These are phyloP conservation scores for Temnothorax longispinosus DNA, from an alignment of 1,140 invertebrate genomes.

Conservation along the genomic window DNA sequence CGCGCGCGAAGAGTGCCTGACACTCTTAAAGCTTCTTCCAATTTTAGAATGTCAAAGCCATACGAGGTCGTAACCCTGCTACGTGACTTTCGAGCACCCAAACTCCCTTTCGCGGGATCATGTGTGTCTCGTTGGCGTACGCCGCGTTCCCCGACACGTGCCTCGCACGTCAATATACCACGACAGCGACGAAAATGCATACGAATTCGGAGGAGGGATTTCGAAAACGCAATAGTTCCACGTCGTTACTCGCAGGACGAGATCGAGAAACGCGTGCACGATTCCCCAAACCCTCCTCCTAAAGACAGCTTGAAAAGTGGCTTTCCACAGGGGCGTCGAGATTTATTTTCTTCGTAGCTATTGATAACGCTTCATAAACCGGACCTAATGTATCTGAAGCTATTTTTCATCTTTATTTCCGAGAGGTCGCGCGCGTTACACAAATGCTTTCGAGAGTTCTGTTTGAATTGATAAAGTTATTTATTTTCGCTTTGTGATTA, in stretches of 20 bases:
- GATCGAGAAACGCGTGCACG: constrained; percentile 2
- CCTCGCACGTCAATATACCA: constrained; percentile 69
- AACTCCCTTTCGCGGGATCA: constrained; percentile 64
- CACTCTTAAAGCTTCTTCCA: constrained; percentile 74
- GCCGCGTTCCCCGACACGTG: constrained; percentile 67
- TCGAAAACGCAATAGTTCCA: constrained; percentile 71
- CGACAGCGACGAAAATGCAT: constrained; percentile 67
- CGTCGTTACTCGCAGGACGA: constrained; percentile 63
- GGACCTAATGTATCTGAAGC: constrained; percentile 59
- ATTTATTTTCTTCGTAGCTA: constrained; percentile 70
- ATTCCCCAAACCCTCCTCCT: constrained; percentile 12
- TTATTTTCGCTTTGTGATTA: background rate
- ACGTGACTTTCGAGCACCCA: constrained; percentile 67
- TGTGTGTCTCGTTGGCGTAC: constrained; percentile 63
- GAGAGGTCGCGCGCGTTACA: background rate
- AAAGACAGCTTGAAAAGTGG: constrained; percentile 45
- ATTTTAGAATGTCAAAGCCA: constrained; percentile 77
- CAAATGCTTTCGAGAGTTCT: background rate
- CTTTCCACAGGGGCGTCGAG: constrained; percentile 33
- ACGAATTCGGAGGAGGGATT: constrained; percentile 52
- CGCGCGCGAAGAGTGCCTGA: constrained; percentile 41
- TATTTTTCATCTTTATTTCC: constrained; percentile 60
- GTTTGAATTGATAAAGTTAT: background rate
- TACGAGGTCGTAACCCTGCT: constrained; percentile 71
- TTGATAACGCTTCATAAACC: constrained; percentile 69